A percentile compares a stretch with the other conserved stretches of the same genome.
These are phyloP conservation scores for Drosophila seguyi DNA, from an alignment of 1,140 invertebrate genomes.

Conservation along the genomic window DNA sequence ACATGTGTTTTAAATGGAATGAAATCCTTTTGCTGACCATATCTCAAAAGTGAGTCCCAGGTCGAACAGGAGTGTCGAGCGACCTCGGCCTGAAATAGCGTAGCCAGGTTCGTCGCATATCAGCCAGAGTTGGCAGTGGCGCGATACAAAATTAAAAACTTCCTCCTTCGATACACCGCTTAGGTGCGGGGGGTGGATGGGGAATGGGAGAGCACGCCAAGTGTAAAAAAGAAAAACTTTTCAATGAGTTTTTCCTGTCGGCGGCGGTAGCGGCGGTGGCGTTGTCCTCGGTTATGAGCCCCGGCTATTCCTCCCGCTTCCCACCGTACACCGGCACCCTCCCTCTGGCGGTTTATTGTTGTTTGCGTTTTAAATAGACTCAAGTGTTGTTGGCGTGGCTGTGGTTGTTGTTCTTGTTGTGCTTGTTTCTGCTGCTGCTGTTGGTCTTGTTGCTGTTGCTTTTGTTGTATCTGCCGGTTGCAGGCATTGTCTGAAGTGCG, in stretches of 20 bases:
- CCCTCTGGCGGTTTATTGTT: conserved; percentile 70
- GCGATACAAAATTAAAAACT: conserved; percentile 84
- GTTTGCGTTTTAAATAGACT: conserved; percentile 82
- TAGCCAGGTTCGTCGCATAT: conserved; percentile 30
- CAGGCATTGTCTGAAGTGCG: conserved; percentile 80
- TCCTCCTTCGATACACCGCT: conserved; percentile 72
- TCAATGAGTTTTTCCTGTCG: conserved; percentile 84
- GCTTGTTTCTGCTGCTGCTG: conserved; percentile 6
- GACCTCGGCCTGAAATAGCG: conserved; percentile 4
- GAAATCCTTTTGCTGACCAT: not conserved
- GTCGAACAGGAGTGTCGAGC: not conserved
- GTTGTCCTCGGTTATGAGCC: conserved; percentile 73
- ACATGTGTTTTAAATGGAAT: not conserved
- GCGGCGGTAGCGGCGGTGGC: conserved; percentile 37
- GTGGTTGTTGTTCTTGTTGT: conserved; percentile 36
- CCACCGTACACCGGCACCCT: conserved; percentile 2
- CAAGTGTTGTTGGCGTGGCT: conserved; percentile 66
- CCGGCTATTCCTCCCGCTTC: conserved; percentile 12
- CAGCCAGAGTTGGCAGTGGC: conserved; percentile 30
- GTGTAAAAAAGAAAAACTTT: conserved; percentile 83
- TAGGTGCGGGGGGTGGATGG: conserved; percentile 32
- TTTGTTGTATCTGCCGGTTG: conserved; percentile 61
- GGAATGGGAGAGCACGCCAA: conserved; percentile 66
- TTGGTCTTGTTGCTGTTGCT: conserved; percentile 33
- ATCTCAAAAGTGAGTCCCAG: no score